Percentiles rank a stretch among this genome's conserved stretches.
These are phyloP conservation scores for Cloeon dipterum DNA, from an alignment of 2,888 invertebrate species.

Conservation along the genomic window DNA sequence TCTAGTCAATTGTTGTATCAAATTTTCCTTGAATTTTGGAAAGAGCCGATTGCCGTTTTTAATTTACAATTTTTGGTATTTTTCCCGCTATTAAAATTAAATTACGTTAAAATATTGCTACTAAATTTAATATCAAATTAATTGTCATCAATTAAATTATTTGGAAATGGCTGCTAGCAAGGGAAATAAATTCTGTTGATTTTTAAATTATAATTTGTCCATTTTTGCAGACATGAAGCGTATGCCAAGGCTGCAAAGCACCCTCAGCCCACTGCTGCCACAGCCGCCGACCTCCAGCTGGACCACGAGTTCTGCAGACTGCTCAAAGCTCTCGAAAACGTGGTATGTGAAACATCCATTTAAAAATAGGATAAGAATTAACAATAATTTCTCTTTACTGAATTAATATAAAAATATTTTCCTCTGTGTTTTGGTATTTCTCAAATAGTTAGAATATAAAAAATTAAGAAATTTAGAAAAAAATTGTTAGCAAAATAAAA, in stretches of 20 bases:
- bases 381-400: neutral
- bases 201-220: too few species aligned
- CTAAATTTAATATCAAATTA: too few species aligned
- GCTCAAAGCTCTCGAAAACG: constrained; percentile 63
- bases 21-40: too few species aligned
- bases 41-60: too few species aligned
- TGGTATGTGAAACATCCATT: constrained; percentile 18
- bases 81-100: too few species aligned
- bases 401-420: neutral
- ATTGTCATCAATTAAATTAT: too few species aligned
- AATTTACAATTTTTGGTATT: too few species aligned
- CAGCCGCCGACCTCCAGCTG: constrained; percentile 55
- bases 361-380: neutral
- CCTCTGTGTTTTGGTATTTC: neutral
- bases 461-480: neutral
- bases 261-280: constrained; percentile 63
- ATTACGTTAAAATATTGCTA: too few species aligned
- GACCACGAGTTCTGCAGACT: constrained; percentile 90
- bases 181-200: too few species aligned
- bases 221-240: constrained; percentile 73
- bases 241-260: constrained; percentile 85
- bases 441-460: neutral
- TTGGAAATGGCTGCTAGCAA: too few species aligned
- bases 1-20: too few species aligned
- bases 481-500: neutral